A percentile compares a stretch with the other conserved stretches of the same genome.
Evolutionary conservation across 2,888 invertebrate genomes (phyloP).

Genomic region (Eurytoma adleriae): DNA sequence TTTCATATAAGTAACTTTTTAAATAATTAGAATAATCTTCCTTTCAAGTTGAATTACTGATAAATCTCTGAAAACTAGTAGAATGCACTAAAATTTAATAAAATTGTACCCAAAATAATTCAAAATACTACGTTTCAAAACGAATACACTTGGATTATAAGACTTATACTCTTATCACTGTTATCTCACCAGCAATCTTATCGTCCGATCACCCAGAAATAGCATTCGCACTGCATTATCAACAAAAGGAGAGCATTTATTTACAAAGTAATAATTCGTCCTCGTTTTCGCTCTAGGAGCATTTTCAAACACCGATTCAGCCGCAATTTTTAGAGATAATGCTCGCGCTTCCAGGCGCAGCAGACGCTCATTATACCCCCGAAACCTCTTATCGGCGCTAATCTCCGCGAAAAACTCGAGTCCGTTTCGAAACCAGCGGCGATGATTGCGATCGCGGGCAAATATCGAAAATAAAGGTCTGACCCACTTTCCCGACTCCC

Average conservation of each 20-base stretch:
- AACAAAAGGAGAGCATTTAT: constrained; percentile 9
- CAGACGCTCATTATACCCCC: neutral
- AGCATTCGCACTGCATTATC: constrained; percentile 3
- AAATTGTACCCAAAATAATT: too few species aligned
- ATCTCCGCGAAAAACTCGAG: neutral
- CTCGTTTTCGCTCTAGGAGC: neutral
- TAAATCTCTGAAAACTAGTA: too few species aligned
- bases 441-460: neutral
- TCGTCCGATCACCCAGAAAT: constrained; percentile 17
- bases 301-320: constrained; percentile 3
- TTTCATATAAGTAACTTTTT: too few species aligned
- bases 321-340: neutral
- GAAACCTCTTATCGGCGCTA: neutral
- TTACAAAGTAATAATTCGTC: constrained; percentile 18
- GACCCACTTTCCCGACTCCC: constrained; percentile 3
- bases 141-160: too few species aligned
- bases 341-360: neutral
- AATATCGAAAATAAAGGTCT: neutral
- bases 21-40: too few species aligned
- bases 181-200: neutral
- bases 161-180: too few species aligned
- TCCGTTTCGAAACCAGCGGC: neutral
- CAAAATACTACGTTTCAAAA: too few species aligned
- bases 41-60: too few species aligned
- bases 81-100: too few species aligned